Percentiles rank a stretch among this genome's conserved stretches.
Conservation (phyloP, 2,113 vertebrate genomes). For the Oncorhynchus clarkii region DNA sequence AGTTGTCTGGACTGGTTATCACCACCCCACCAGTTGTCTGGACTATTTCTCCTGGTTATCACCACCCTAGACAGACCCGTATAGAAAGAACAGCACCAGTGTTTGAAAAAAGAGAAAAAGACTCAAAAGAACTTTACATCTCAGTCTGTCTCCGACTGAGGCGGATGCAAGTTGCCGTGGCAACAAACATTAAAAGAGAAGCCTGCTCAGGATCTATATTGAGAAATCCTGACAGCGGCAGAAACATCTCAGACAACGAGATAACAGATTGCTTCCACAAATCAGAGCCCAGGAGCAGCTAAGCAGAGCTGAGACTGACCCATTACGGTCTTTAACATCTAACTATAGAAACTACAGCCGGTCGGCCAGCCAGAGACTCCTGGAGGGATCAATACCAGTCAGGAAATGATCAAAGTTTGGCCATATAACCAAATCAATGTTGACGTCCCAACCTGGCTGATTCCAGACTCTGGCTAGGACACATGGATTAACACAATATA, state of each 20-base stretch:
- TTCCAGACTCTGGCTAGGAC: conserved; percentile 36
- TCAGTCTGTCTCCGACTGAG: conserved; percentile 40
- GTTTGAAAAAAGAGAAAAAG: conserved; percentile 26
- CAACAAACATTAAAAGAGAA: conserved; percentile 70
- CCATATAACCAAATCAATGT: conserved; percentile 62
- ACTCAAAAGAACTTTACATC: conserved; percentile 53
- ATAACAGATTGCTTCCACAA: conserved; percentile 35
- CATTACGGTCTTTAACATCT: conserved; percentile 25
- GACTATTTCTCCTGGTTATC: neutral
- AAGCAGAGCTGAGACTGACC: conserved; percentile 35
- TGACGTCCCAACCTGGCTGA: conserved; percentile 50
- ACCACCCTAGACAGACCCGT: neutral
- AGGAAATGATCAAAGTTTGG: conserved; percentile 67
- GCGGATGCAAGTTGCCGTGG: conserved; percentile 67
- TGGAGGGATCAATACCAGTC: conserved; percentile 62
- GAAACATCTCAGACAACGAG: conserved; percentile 55
- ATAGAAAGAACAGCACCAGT: conserved; percentile 52
- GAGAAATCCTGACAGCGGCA: conserved; percentile 54
- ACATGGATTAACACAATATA: conserved; percentile 27
- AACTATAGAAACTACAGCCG: conserved; percentile 22
- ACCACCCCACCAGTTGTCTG: neutral
- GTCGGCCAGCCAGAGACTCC: conserved; percentile 21
- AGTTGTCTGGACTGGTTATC: too few relatives aligned
- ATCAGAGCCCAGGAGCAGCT: conserved; percentile 40
- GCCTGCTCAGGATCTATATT: conserved; percentile 49